Evolutionary conservation across 2,113 vertebrate species (phyloP).

Genomic region (Archilochus colubris): DNA sequence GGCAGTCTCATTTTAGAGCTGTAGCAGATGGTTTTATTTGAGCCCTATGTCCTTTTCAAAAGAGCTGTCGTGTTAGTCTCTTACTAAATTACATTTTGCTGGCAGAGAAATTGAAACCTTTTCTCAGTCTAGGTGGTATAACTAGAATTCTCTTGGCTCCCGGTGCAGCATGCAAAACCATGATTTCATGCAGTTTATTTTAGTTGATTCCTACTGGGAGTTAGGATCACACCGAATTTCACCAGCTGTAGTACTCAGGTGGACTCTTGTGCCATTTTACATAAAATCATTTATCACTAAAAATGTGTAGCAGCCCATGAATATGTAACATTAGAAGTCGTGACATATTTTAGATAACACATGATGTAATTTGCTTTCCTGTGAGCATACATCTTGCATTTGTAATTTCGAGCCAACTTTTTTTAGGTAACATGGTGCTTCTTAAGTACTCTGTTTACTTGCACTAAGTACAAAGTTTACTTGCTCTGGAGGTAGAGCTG

Average conservation of each 20-base stretch:
- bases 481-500: neutral
- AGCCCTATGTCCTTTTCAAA: slow-evolving; percentile 6
- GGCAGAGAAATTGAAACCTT: slow-evolving; percentile 6
- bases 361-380: neutral
- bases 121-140: neutral
- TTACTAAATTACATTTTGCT: slow-evolving; percentile 23
- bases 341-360: neutral
- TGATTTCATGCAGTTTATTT: slow-evolving; percentile 35
- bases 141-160: neutral
- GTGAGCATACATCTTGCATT: neutral
- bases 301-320: neutral
- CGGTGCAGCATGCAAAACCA: neutral
- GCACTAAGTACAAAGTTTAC: neutral
- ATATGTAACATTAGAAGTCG: neutral
- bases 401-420: neutral
- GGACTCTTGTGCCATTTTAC: neutral
- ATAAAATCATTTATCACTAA: neutral
- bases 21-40: slow-evolving; percentile 54
- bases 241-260: neutral
- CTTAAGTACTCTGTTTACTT: neutral
- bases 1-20: neutral
- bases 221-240: neutral
- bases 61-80: slow-evolving; percentile 18
- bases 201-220: slow-evolving; percentile 4
- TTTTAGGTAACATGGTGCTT: neutral